These are phyloP conservation scores for Argentina silus DNA, from an alignment of 2,797 vertebrate genomes.

Conservation along the genomic window DNA sequence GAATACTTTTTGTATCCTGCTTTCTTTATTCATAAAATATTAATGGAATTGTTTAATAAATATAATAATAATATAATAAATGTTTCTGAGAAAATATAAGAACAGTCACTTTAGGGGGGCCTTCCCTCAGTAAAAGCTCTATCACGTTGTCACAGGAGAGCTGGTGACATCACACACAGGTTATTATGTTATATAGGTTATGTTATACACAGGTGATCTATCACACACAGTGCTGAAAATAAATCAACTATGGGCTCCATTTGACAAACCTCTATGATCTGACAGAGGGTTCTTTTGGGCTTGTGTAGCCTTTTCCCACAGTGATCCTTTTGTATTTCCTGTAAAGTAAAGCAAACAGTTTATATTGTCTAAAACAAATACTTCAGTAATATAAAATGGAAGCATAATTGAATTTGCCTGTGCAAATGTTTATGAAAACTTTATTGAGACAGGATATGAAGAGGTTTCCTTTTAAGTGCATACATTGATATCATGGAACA, in stretches of 20 bases:
- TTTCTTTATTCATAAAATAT: neutral
- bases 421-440: neutral
- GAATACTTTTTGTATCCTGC: neutral
- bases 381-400: neutral
- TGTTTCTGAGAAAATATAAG: slow-evolving; percentile 33
- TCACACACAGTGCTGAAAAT: slow-evolving; percentile 18
- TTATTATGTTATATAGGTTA: too few relatives aligned
- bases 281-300: too few relatives aligned
- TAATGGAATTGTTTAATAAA: too few relatives aligned
- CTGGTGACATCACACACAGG: too few relatives aligned
- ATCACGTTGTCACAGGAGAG: slow-evolving; percentile 30
- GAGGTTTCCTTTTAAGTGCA: neutral
- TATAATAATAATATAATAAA: slow-evolving; percentile 26
- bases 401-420: neutral
- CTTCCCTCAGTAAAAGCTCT: slow-evolving; percentile 24
- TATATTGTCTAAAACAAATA: neutral
- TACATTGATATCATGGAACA: neutral
- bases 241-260: slow-evolving; percentile 14
- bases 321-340: neutral
- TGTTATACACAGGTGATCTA: too few relatives aligned
- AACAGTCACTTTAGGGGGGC: slow-evolving; percentile 42
- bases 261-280: too few relatives aligned
- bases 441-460: neutral
- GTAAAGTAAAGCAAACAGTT: too few relatives aligned
- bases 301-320: too few relatives aligned